Base-by-base conservation (phyloP, 2,888 invertebrate genomes). In the Agrotis clavis region DNA sequence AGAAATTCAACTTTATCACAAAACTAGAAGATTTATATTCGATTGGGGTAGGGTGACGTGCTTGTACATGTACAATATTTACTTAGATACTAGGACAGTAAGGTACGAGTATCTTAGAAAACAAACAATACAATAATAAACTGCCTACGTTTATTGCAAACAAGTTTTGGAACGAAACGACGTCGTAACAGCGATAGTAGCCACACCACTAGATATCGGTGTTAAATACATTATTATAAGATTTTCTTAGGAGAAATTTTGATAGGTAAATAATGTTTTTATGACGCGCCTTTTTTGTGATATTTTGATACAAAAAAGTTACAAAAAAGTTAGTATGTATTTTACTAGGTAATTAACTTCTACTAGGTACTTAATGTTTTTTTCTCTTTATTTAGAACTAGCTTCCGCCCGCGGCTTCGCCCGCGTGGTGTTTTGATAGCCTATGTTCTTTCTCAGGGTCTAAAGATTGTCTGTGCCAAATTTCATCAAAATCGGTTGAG, bases 161-260 rank as follows among this genome's bases (percentile, higher is more conserved):
- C 76, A 21, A 50, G 66, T 66, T 80, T 48, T 50, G 30, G 30
- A 2, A 63, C 25, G 19, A 63, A 25, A 25, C 21, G n/a, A 41
- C n/a, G 21, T 41, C 41, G 50, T 19, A 78, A 41, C 11, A 62
- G 47, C 3, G 61, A 41, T 54, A 62, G 74, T 62, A 21, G 25
- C 14, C 25, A 57, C 1, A 54, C 63, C 47, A 50, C 35, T 61
- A 4, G 5, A 30, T 48, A 57, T 62, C 19, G 13, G 25, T 67
- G 62, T 45, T 75, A 63, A 63, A 51, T 41, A 54, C 25, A 50
- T 19, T 59, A 59, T 59, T 45, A 25, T 45, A 72, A 19, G 25
- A n/a, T 63, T 64, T 56, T 59, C 19, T 3, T 61, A 67, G 77
- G 77, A 77, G 81, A 77, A 81, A 57, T 81, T 35, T 67, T 7